Base-by-base conservation (phyloP, 1,140 invertebrate species). In the Danaus plexippus region DNA sequence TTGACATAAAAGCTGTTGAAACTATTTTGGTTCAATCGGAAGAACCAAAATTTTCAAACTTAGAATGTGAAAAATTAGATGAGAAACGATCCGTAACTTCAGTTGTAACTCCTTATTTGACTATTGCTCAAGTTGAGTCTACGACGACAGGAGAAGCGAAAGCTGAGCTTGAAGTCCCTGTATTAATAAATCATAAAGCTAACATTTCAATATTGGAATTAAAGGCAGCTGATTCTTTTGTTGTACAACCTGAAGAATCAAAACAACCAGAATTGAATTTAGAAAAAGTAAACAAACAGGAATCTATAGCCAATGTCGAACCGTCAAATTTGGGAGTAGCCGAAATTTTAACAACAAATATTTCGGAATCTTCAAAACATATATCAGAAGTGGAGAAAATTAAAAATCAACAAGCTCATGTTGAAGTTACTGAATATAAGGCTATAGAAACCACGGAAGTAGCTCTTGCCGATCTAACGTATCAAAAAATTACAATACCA, bases 1-100 rank as follows among this genome's bases (percentile, higher is more conserved):
- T 12, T 45, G 47, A 45, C 0, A 18, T 53, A 43, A 60, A 60
- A 51, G 48, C 51, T 54, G 47, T 43, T 22, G 59, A 61, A 45
- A 47, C 47, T 53, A 15, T 51, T 1, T 1, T 13, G n/a, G 1
- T 12, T 43, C 13, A 8, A 12, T n/a, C 32, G 32, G 54, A 57
- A 50, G 55, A 57, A 45, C 13, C 55, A 11, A 11, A 9, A 40
- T 43, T 18, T 18, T 45, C 47, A 52, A 13, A 45, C 11, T 53
- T 52, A 50, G 43, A 50, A 32, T 43, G n/a, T 11, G 40, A 45
- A 22, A 47, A 49, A 12, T 15, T 59, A 2, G 6, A 40, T 11
- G 13, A 10, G 1, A 59, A 59, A 42, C 50, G 52, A n/a, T 45
- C 51, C 9, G 46, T 54, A 41, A 43, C 47, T 18, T 9, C 42